A percentile compares a stretch with the other conserved stretches of the same genome.
Conservation (phyloP, 64 coral and sea anemone genomes). For the Dendrophyllia cribrosa region DNA sequence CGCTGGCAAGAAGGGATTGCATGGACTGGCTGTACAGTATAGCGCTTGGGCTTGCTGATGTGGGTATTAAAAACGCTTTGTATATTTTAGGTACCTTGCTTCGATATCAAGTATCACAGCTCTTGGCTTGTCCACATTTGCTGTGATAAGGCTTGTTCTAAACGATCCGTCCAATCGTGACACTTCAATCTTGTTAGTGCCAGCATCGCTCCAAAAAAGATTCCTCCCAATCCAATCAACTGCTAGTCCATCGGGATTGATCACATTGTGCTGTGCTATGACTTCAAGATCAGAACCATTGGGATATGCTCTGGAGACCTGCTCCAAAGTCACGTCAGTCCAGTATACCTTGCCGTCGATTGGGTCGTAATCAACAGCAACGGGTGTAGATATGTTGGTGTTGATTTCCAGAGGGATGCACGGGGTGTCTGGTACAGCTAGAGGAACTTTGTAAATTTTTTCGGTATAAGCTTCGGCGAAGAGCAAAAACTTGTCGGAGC, state of each 20-base stretch:
- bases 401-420: conserved; percentile 1
- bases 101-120: conserved; percentile 62
- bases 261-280: conserved; percentile 30
- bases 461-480: conserved; percentile 41
- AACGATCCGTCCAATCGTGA: conserved; percentile 66
- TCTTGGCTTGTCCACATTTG: conserved; percentile 40
- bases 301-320: conserved; percentile 33
- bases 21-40: too few species aligned
- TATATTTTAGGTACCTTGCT: conserved; percentile 42
- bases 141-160: conserved; percentile 45
- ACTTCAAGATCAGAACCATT: conserved; percentile 57
- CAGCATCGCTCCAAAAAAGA: conserved; percentile 81
- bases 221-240: conserved; percentile 72
- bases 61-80: too few species aligned
- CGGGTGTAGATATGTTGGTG: conserved; percentile 29
- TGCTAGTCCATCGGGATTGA: conserved; percentile 64
- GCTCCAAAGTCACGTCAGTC: conserved; percentile 47
- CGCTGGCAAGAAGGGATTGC: not conserved
- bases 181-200: conserved; percentile 61
- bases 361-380: conserved; percentile 66
- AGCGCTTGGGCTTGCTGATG: too few species aligned
- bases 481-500: conserved; percentile 36
- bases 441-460: conserved; percentile 53
- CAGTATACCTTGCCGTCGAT: conserved; percentile 65
- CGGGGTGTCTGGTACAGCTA: conserved; percentile 5